These are phyloP conservation scores for Akabosia matsudoensis DNA, from an alignment of 1,140 invertebrate genomes.

Conservation along the genomic window DNA sequence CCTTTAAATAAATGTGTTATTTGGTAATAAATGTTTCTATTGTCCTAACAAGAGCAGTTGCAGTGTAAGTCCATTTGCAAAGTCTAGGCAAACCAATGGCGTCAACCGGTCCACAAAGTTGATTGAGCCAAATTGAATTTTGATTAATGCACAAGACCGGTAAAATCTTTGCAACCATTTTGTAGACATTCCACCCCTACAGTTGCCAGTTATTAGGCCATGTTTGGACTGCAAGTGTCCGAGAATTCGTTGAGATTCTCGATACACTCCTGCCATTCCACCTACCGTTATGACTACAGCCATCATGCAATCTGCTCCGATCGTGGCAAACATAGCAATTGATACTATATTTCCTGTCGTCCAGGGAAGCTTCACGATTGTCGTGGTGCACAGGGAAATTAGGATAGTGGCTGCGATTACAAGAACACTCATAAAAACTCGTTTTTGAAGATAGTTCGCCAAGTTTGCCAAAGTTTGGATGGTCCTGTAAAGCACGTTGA, in stretches of 20 bases:
- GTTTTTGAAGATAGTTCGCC: background rate
- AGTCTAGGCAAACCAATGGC: background rate
- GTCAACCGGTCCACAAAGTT: background rate
- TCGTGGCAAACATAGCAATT: background rate
- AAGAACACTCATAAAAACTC: background rate
- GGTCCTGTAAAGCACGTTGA: background rate
- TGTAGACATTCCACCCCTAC: background rate
- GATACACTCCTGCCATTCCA: background rate
- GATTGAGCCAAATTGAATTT: background rate
- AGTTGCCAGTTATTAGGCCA: background rate
- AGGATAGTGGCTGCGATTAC: background rate
- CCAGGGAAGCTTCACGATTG: background rate
- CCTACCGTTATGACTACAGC: background rate
- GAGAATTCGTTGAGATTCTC: background rate
- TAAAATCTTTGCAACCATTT: background rate
- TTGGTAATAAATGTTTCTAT: background rate
- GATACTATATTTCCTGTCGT: background rate
- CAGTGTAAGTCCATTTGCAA: background rate
- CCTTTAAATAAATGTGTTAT: background rate
- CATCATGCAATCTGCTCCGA: background rate
- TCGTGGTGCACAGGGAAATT: background rate
- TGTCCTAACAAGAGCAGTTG: background rate
- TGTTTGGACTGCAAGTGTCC: background rate
- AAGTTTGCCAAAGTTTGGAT: background rate
- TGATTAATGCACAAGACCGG: background rate